phyloP scores from a whole-genome alignment of 2,888 invertebrate species.

The Thymelicus sylvestris region DNA sequence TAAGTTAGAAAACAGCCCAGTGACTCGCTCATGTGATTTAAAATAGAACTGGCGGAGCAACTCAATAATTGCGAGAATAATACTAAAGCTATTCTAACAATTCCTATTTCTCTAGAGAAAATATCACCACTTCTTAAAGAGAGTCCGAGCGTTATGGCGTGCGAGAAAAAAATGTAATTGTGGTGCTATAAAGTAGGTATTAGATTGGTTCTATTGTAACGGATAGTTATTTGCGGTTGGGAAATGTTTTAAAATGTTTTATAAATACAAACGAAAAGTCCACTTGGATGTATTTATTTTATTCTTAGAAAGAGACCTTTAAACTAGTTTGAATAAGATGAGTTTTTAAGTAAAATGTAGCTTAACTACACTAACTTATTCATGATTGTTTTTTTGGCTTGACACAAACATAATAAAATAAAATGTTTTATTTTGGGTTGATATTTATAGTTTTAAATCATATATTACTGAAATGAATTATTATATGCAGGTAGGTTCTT shows the following conservation, averaged over 20 bases:
- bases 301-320: too few relatives aligned
- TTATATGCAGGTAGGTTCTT: too few relatives aligned
- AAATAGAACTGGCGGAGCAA: conserved; percentile 52
- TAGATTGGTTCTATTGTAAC: conserved; percentile 26
- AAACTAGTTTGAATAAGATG: too few relatives aligned
- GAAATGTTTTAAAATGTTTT: conserved; percentile 8
- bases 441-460: too few relatives aligned
- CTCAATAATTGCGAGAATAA: conserved; percentile 62
- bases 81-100: conserved; percentile 55
- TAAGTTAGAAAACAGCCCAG: conserved; percentile 8
- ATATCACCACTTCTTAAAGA: conserved; percentile 70
- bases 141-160: conserved; percentile 52
- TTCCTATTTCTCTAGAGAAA: conserved; percentile 57
- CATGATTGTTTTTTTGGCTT: too few relatives aligned
- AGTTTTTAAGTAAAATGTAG: too few relatives aligned
- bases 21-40: conserved; percentile 50
- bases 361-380: too few relatives aligned
- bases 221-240: conserved; percentile 1
- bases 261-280: background rate
- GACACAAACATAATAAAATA: too few relatives aligned
- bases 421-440: too few relatives aligned
- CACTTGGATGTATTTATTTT: too few relatives aligned
- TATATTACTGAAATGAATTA: too few relatives aligned
- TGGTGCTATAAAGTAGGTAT: conserved; percentile 14
- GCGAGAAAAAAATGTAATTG: conserved; percentile 9